A percentile compares a stretch with the other conserved stretches of the same genome.
phyloP scores from a whole-genome alignment of 2,888 invertebrate species.

The Sycophila texana region DNA sequence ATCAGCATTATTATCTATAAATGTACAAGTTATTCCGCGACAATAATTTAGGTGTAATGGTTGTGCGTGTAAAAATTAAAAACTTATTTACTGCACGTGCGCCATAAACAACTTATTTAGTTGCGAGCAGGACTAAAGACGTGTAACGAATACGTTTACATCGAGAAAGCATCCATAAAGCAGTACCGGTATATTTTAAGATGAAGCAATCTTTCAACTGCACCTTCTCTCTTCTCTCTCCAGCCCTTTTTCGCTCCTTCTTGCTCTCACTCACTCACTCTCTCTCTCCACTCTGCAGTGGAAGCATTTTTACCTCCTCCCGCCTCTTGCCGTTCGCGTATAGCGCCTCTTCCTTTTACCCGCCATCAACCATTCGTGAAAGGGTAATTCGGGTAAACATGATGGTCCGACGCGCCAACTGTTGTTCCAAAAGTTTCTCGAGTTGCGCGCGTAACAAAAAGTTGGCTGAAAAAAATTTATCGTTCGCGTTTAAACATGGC shows the following conservation, averaged over 20 bases:
- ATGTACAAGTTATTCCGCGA: too few species aligned
- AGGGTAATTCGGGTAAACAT: slow-evolving; percentile 32
- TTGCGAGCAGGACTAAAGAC: neutral
- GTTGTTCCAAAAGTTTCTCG: slow-evolving; percentile 48
- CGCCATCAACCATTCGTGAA: slow-evolving; percentile 13
- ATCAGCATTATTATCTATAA: too few species aligned
- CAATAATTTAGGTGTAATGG: too few species aligned
- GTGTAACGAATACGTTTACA: slow-evolving; percentile 17
- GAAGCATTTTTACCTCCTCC: neutral
- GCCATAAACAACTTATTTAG: too few species aligned
- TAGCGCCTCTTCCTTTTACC: neutral
- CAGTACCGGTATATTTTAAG: slow-evolving; percentile 15
- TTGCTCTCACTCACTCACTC: neutral
- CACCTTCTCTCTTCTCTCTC: neutral
- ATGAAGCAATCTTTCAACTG: slow-evolving; percentile 32
- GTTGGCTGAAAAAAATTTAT: slow-evolving; percentile 30
- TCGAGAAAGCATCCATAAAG: slow-evolving; percentile 14
- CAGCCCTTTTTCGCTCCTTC: neutral
- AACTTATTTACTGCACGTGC: too few species aligned
- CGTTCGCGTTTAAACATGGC: slow-evolving; percentile 30
- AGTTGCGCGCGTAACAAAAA: slow-evolving; percentile 1
- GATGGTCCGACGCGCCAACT: slow-evolving; percentile 40
- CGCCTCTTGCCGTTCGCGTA: neutral
- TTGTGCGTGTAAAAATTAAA: too few species aligned
- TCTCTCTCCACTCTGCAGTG: neutral